Percentiles rank a stretch among this genome's conserved stretches.
phyloP scores from a whole-genome alignment of 1,140 invertebrate genomes.

The Hylyphantes graminicola region DNA sequence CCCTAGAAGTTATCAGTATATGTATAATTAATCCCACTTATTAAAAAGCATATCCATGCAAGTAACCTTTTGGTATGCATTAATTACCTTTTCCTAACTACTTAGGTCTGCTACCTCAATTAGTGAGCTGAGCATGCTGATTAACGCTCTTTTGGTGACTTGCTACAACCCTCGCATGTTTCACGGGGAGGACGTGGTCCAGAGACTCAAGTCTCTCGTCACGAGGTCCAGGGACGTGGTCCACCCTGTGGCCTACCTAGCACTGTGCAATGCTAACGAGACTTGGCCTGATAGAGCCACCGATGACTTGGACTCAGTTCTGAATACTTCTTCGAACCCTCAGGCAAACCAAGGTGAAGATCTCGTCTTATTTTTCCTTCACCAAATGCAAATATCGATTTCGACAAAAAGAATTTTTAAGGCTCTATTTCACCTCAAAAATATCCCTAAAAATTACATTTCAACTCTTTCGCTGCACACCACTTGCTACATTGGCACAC shows the following conservation, averaged over 20 bases:
- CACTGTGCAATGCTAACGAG: constrained; percentile 36
- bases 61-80: neutral
- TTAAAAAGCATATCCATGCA: neutral
- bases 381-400: no score
- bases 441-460: no score
- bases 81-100: neutral
- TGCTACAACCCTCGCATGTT: constrained; percentile 19
- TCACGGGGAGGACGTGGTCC: constrained; percentile 11
- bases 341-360: no score
- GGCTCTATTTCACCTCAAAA: no score
- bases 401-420: no score
- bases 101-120: neutral
- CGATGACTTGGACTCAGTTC: neutral
- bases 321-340: neutral
- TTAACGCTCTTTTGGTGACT: constrained; percentile 13
- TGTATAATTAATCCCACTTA: no score
- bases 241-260: neutral
- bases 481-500: no score
- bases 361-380: no score
- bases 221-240: neutral
- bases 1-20: no score
- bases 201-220: neutral
- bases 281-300: neutral
- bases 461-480: no score
- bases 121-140: constrained; percentile 7